A percentile compares a stretch with the other conserved stretches of the same genome.
Conservation (phyloP, 92 coral and sea anemone species). For the Umimayanthus kanabou region DNA sequence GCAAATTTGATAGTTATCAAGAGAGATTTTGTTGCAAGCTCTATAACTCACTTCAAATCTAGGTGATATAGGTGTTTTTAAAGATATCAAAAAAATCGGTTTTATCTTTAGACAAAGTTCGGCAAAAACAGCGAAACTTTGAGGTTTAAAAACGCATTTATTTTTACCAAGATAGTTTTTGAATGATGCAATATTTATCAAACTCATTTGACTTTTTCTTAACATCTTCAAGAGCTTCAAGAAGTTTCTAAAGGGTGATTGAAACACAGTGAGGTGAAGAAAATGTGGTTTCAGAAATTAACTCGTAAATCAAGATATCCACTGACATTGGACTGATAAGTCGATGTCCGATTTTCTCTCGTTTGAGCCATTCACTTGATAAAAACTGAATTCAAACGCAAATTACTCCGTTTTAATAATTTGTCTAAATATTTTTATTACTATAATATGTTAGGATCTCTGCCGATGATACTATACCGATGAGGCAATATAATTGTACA, state of each 20-base stretch:
- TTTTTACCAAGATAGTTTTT: not conserved
- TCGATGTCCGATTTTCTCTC: not conserved
- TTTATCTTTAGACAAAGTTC: not conserved
- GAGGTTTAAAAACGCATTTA: not conserved
- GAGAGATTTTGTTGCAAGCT: not conserved
- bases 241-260: not conserved
- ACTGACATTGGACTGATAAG: not conserved
- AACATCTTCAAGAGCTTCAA: not conserved
- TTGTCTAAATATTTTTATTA: not conserved
- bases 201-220: not conserved
- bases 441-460: not conserved
- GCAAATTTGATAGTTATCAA: not conserved
- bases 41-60: not conserved
- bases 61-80: not conserved
- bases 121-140: not conserved
- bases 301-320: not conserved
- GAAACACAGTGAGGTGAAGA: not conserved
- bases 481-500: no score
- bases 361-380: not conserved
- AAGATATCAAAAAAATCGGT: not conserved
- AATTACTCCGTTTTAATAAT: not conserved
- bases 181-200: not conserved
- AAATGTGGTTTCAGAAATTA: not conserved
- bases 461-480: no score
- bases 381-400: not conserved